Percentiles rank a stretch among this genome's conserved stretches.
Conservation (phyloP, 2,113 vertebrate genomes). For the Neopipo cinnamomea region DNA sequence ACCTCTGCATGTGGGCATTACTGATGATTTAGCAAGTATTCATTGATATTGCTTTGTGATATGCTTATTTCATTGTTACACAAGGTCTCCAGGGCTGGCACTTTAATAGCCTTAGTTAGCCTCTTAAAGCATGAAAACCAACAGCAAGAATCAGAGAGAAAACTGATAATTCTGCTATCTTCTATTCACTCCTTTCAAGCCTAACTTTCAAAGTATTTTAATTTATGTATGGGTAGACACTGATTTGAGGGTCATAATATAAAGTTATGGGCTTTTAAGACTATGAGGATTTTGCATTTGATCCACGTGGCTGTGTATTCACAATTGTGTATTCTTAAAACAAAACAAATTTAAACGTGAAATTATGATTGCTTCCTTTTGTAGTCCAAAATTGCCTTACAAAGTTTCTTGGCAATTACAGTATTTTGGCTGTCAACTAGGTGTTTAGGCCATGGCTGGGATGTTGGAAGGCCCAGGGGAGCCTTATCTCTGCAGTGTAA, state of each 20-base stretch:
- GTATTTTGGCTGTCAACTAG: neutral
- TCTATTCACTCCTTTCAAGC: neutral
- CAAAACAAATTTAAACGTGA: neutral
- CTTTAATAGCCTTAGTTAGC: neutral
- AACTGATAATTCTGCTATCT: neutral
- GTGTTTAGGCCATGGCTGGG: neutral
- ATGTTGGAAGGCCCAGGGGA: neutral
- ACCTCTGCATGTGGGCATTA: neutral
- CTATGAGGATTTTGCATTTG: neutral
- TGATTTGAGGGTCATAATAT: neutral
- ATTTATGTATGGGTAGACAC: neutral
- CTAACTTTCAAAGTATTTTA: neutral
- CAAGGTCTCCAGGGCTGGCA: neutral
- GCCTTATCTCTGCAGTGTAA: neutral
- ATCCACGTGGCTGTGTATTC: accelerated
- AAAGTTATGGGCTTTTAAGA: neutral
- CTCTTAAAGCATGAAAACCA: neutral
- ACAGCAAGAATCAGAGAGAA: neutral
- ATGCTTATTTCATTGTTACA: neutral
- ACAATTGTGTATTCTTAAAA: neutral
- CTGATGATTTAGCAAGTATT: neutral
- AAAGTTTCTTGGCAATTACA: neutral
- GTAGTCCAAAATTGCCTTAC: neutral
- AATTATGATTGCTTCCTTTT: neutral
- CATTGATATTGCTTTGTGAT: neutral